These are phyloP conservation scores for Allophyes oxyacanthae DNA, from an alignment of 2,888 invertebrate genomes.

Conservation along the genomic window DNA sequence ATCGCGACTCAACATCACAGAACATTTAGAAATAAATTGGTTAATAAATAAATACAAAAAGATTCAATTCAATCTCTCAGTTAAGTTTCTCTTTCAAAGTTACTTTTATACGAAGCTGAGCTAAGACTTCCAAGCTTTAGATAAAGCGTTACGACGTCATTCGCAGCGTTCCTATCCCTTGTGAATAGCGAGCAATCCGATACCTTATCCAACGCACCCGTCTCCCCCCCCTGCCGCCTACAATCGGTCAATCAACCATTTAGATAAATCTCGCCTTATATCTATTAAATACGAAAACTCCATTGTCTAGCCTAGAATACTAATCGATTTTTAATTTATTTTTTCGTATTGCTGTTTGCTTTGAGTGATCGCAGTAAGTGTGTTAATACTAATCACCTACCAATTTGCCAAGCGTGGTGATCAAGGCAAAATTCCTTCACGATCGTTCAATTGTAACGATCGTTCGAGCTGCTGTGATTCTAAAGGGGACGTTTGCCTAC, in stretches of 20 bases:
- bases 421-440: too few relatives aligned
- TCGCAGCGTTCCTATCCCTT: conserved; percentile 50
- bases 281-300: conserved; percentile 4
- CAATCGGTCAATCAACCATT: conserved; percentile 38
- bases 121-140: conserved; percentile 54
- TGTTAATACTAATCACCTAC: too few relatives aligned
- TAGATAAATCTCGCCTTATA: conserved; percentile 6
- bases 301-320: not conserved
- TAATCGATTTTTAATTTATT: too few relatives aligned
- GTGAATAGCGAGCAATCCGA: conserved; percentile 54
- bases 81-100: conserved; percentile 8
- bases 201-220: conserved; percentile 38
- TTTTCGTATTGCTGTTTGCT: too few relatives aligned
- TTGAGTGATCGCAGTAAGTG: too few relatives aligned
- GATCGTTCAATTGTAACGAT: too few relatives aligned
- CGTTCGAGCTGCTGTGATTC: too few relatives aligned
- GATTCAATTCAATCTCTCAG: not conserved
- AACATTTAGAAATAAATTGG: too few relatives aligned
- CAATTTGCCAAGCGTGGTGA: too few relatives aligned
- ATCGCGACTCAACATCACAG: too few relatives aligned
- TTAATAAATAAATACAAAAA: not conserved
- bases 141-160: conserved; percentile 62
- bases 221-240: not conserved
- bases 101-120: conserved; percentile 33
- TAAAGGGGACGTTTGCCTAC: too few relatives aligned